Evolutionary conservation across 2,113 vertebrate species (phyloP), one percentile per base, ranked within the genome.

Genomic region (Neodontobutis hainanensis): DNA sequence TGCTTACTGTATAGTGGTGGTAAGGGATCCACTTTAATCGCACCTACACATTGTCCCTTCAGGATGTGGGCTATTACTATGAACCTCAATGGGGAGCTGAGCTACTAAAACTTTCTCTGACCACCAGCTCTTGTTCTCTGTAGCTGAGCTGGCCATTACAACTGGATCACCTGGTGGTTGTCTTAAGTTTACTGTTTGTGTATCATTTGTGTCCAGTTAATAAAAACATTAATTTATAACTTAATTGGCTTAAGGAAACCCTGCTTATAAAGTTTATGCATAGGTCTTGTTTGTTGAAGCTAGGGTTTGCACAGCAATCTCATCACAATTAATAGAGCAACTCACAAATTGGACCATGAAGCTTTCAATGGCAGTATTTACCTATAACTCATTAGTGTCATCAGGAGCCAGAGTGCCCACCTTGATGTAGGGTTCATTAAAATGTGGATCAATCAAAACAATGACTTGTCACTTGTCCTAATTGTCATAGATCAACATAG

Each of bases 21-120:
- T 58, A 58, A 43, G 38, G 56, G n/a, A 58, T 58, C 38, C 36
- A 58, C 56, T 58, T 58, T 42, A 58, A 58, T 42, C 9, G 15
- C 56, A 58, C 40, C 19, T 10, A 11, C 52, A 8, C 5, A 16
- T 19, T 16, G 36, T 11, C 15, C 56, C 56, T 27, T 9, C 11
- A 38, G 55, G 38, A 58, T 58, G 36, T 27, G 56, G 14, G 38
- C 40, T 42, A 58, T 58, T 58, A 43, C 38, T 3, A 4, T 6
- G 38, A 36, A 16, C n/a, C 56, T 19, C 40, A 11, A 42, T 43
- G 56, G 56, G 40, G 10, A 43, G 42, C 42, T 3, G 1, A 11
- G 42, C 10, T 6, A 11, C 6, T 11, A 58, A 43, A 11, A n/a
- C 32, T 11, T 11, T 11, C 56, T 16, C 14, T 35, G 53, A 58